Base-by-base conservation (phyloP, 2,888 invertebrate species). In the Acanthosepion pharaonis region DNA sequence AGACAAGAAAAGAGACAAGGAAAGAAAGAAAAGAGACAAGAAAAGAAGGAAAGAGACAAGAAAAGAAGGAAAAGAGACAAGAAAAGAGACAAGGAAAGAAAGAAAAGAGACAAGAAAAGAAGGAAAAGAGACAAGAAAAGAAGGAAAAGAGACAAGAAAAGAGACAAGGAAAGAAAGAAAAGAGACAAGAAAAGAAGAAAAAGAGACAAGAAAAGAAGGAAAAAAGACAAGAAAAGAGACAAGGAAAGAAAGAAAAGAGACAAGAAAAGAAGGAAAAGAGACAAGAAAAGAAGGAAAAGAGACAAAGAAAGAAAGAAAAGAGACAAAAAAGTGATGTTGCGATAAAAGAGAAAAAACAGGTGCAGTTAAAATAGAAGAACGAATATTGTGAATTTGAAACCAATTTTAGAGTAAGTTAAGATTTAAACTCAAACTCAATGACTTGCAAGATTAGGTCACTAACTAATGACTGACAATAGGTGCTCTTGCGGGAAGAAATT, bases 121-220 rank as follows among this genome's bases (percentile, higher is more conserved):
- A 55, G 2, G 20, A 55, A 18, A 55, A 64, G 64, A 4, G 25
- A 64, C 3, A 28, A 64, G 64, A 64, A 28, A 25, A 28, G 28
- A 11, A 64, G 1, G 1, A 28, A 28, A 9, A 28, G 1, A 9
- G 8, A 78, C n/a, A 78, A 8, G 8, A 18, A 78, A 15, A 28
- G 1, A 9, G 8, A 78, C n/a, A 78, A 8, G 8, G 5, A 78
- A 15, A 78, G 15, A n/a, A 15, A 78, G 15, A 28, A 20, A 15
- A n/a, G 28, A 78, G 2, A 78, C 0, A 78, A 9, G n/a, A 11
- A 78, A 9, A n/a, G n/a, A 78, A 9, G 4, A 8, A 11, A 25
- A 8, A 11, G n/a, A 3, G n/a, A 11, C 28, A 9, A n/a, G n/a
- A 78, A 2, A n/a, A 18, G n/a, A 2, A n/a, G 8, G 9, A 0